phyloP scores from a whole-genome alignment of 2,888 invertebrate species.

The Orthosia incerta region DNA sequence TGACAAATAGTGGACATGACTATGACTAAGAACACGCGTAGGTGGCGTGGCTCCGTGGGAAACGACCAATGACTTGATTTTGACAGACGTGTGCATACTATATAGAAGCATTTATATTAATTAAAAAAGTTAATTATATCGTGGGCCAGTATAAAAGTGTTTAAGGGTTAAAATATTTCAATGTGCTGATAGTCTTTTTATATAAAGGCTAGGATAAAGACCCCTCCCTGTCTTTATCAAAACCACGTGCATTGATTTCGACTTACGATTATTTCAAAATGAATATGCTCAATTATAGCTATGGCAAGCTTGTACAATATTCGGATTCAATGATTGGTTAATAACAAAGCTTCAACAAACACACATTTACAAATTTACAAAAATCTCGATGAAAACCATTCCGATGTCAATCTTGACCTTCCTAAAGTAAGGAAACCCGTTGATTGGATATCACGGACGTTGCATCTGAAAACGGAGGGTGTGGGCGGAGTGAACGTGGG shows the following conservation, averaged over 20 bases:
- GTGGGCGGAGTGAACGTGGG: slow-evolving; percentile 78
- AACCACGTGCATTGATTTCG: no score
- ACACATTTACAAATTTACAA: background rate
- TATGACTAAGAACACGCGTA: slow-evolving; percentile 86
- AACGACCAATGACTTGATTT: slow-evolving; percentile 73
- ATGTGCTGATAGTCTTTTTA: no score
- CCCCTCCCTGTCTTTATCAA: no score
- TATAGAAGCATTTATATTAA: background rate
- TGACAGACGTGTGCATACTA: slow-evolving; percentile 56
- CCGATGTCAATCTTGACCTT: slow-evolving; percentile 59
- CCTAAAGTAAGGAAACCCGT: slow-evolving; percentile 69
- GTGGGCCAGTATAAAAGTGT: background rate
- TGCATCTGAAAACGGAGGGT: slow-evolving; percentile 70
- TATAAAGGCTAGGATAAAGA: background rate
- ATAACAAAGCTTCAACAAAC: background rate
- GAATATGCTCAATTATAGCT: background rate
- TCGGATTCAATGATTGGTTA: background rate
- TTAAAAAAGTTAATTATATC: no score
- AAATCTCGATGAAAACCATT: slow-evolving; percentile 25
- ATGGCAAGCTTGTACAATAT: background rate
- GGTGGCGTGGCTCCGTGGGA: slow-evolving; percentile 86
- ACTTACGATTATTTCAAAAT: background rate
- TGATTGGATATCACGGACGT: slow-evolving; percentile 72
- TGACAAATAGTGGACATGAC: slow-evolving; percentile 81
- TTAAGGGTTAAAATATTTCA: no score